A percentile compares a stretch with the other conserved stretches of the same genome.
These are phyloP conservation scores for Pharmacophagus antenor DNA, from an alignment of 2,888 invertebrate genomes.

Conservation along the genomic window DNA sequence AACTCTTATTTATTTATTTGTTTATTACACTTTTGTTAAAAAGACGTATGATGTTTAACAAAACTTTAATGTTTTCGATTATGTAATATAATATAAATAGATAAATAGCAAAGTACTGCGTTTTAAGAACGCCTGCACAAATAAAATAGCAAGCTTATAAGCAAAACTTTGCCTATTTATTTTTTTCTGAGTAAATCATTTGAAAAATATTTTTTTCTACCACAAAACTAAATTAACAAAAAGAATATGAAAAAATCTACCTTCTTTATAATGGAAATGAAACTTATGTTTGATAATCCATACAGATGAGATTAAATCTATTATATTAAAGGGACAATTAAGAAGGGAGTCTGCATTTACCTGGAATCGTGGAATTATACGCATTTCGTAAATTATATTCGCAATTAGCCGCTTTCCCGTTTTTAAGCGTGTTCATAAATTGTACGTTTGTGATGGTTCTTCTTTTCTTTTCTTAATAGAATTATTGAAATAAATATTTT, in stretches of 20 bases:
- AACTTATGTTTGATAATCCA: background rate
- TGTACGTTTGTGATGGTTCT: constrained; percentile 9
- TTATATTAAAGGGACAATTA: constrained; percentile 15
- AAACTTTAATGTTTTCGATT: too few relatives aligned
- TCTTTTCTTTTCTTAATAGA: background rate
- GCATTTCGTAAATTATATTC: constrained; percentile 25
- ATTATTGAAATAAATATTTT: background rate
- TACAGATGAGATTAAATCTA: constrained; percentile 8
- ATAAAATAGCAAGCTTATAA: background rate
- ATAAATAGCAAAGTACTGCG: background rate
- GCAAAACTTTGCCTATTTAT: background rate
- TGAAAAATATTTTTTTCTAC: too few relatives aligned
- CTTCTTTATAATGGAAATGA: background rate
- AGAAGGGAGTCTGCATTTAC: constrained; percentile 15
- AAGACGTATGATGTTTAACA: too few relatives aligned
- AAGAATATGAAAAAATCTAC: background rate
- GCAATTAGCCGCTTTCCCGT: constrained; percentile 22
- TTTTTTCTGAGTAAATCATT: background rate
- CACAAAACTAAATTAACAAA: too few relatives aligned
- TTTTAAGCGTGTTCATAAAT: constrained; percentile 19
- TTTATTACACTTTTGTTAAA: too few relatives aligned
- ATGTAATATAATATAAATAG: too few relatives aligned
- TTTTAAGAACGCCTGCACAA: background rate
- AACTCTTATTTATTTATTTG: too few relatives aligned
- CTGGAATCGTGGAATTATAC: constrained; percentile 26